Evolutionary conservation across 2,113 vertebrate genomes (phyloP), one percentile per base, ranked within the genome.

Genomic region (Pogonocichla stellata): DNA sequence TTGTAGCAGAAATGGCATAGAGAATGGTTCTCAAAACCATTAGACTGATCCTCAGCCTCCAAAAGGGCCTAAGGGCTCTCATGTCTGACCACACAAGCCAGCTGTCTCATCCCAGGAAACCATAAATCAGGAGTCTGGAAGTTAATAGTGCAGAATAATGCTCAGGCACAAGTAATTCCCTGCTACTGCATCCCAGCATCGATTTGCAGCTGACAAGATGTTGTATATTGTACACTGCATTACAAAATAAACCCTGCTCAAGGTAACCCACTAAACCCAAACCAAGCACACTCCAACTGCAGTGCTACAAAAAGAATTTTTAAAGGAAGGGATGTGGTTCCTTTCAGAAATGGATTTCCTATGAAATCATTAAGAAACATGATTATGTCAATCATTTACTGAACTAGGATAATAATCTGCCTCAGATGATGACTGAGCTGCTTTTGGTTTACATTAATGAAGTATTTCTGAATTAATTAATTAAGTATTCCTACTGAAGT

Each of bases 141-240:
- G 43, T 28, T 50, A 74, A 43, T 9, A 57, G 14, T 5, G 13
- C 53, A 79, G 36, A 93, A 72, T 9, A 53, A 84, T 5, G 50
- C 64, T 58, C 64, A 83, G 64, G 45, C 28, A 40, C 42, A 62
- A 77, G 38, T 33, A 47, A 71, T 28, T 66, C 71, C 58, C 64
- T 71, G 43, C 42, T 82, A 34, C 9, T 53, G 38, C 4, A 4
- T 3, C 11, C 3, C 28, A 36, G n/a, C 43, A 53, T 29, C 6
- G 4, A 69, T 40, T 45, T 65, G 82, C 42, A 48, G 34, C 16
- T 65, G 45, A 60, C 29, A 67, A 58, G 23, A 36, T 8, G 9
- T 1, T 58, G 53, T 19, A 9, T 10, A 20, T 19, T 26, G 38
- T 9, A 43, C 1, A 34, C 0, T 28, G 26, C 24, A 34, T 19